These are phyloP conservation scores for Petromus typicus DNA, from an alignment of 2,113 vertebrate genomes.

Conservation along the genomic window DNA sequence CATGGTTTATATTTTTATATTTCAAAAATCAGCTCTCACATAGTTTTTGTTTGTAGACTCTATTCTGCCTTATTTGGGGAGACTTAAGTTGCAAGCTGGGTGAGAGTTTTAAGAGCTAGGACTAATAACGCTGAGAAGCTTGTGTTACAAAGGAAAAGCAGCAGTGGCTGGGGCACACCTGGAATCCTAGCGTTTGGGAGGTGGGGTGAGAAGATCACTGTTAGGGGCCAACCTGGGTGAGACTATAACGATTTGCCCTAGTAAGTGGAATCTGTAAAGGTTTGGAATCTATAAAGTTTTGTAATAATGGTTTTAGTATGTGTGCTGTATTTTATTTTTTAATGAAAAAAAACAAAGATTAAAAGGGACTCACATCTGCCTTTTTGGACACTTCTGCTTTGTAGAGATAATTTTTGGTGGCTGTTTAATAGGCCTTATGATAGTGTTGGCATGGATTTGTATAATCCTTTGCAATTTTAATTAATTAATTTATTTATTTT, in stretches of 20 bases:
- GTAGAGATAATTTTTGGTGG: not conserved
- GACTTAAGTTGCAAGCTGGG: not conserved
- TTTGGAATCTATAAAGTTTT: not conserved
- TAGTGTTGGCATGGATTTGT: not conserved
- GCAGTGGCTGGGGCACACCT: not conserved
- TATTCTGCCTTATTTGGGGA: not conserved
- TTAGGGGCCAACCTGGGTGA: not conserved
- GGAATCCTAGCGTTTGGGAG: not conserved
- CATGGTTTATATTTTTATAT: slow-evolving; percentile 52
- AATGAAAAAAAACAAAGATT: not conserved
- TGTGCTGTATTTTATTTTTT: not conserved
- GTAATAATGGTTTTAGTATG: not conserved
- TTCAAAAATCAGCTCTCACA: slow-evolving; percentile 2
- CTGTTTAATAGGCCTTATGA: not conserved
- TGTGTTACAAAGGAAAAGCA: slow-evolving; percentile 8
- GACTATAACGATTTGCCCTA: not conserved
- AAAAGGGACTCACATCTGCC: not conserved
- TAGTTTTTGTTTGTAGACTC: not conserved
- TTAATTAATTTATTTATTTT: too few species aligned
- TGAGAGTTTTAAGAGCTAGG: not conserved
- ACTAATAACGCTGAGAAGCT: not conserved
- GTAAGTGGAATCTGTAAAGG: not conserved
- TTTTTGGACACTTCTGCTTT: not conserved
- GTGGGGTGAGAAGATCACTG: not conserved
- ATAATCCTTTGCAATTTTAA: not conserved